These are phyloP conservation scores for Heliconius himera DNA, from an alignment of 1,140 invertebrate species.

Conservation along the genomic window DNA sequence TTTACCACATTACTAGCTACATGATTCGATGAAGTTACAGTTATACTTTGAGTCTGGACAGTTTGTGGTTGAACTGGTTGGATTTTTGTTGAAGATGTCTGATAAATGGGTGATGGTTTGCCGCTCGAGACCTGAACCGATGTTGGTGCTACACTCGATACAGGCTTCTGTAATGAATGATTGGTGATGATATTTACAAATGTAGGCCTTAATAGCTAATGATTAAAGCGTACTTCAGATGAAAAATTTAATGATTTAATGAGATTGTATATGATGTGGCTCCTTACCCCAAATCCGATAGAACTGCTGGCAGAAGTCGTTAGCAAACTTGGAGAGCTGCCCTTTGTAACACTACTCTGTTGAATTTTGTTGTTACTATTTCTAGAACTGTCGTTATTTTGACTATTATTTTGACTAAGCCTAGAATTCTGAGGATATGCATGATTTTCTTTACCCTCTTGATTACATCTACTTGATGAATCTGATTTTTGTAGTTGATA, in stretches of 20 bases:
- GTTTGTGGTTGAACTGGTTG: slow-evolving; percentile 91
- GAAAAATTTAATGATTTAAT: slow-evolving; percentile 28
- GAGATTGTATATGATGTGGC: slow-evolving; percentile 17
- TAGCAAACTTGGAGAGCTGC: slow-evolving; percentile 69
- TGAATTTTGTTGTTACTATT: slow-evolving; percentile 56
- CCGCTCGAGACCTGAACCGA: slow-evolving; percentile 84
- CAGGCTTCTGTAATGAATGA: slow-evolving; percentile 83
- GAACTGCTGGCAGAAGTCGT: slow-evolving; percentile 67
- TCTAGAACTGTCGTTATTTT: slow-evolving; percentile 63
- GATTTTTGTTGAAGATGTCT: slow-evolving; percentile 90
- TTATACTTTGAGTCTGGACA: slow-evolving; percentile 79
- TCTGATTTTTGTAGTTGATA: slow-evolving; percentile 81
- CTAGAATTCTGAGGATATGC: slow-evolving; percentile 78
- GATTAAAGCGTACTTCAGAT: not conserved
- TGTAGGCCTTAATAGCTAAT: slow-evolving; percentile 44
- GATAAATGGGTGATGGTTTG: slow-evolving; percentile 89
- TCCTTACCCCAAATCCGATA: slow-evolving; percentile 76
- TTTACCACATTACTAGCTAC: slow-evolving; percentile 71
- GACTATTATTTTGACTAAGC: slow-evolving; percentile 75
- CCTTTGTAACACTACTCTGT: slow-evolving; percentile 64
- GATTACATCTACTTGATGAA: slow-evolving; percentile 77
- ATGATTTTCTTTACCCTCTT: slow-evolving; percentile 80
- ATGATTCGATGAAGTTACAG: slow-evolving; percentile 68
- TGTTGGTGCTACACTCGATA: slow-evolving; percentile 91
- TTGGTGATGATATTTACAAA: slow-evolving; percentile 78